Evolutionary conservation across 2,797 vertebrate species (phyloP), one percentile per base, ranked within the genome.

Genomic region (Iguana delicatissima): DNA sequence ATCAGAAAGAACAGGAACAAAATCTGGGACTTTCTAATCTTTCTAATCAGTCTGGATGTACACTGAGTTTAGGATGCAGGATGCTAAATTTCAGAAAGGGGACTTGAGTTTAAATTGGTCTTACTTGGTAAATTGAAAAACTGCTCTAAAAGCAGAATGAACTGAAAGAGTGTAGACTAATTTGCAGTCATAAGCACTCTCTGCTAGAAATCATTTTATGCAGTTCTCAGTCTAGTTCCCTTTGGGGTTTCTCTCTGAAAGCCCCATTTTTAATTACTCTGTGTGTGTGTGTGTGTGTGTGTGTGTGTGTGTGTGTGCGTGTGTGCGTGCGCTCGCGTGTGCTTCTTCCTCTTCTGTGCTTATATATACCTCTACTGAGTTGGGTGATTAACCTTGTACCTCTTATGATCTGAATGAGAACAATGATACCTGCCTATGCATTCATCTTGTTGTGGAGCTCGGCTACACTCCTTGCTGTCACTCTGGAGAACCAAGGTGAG

Each of bases 291-390:
- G 42, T 42, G 42, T 42, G 42, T 46, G 42, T 46, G 42, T 46
- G 42, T 46, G 42, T 46, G 42, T 46, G 42, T 79, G 42, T 29
- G n/a, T n/a, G n/a, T 42, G 42, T 42, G 42, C 3, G 42, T 42
- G 42, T 42, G 42, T 46, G 42, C 4, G 42, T 46, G 42, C 4
- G 42, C 4, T 2, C 4, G 42, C 64, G 42, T 29, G 0, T 29
- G 22, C 10, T 89, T 38, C 89, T 89, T 89, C 89, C 83, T 89
- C 74, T 85, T 89, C 64, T 89, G 74, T 50, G 67, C 4, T 46
- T 55, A 59, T 69, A 80, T 80, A 85, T 89, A 85, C 72, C n/a
- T 57, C 24, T 38, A 1, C 46, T 20, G 46, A 50, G 50, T 80
- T 69, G 46, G 79, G 57, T 35, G 12, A 35, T 7, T n/a, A 84